Evolutionary conservation across 1,140 invertebrate species (phyloP).

Genomic region (Magallana ariakensis): DNA sequence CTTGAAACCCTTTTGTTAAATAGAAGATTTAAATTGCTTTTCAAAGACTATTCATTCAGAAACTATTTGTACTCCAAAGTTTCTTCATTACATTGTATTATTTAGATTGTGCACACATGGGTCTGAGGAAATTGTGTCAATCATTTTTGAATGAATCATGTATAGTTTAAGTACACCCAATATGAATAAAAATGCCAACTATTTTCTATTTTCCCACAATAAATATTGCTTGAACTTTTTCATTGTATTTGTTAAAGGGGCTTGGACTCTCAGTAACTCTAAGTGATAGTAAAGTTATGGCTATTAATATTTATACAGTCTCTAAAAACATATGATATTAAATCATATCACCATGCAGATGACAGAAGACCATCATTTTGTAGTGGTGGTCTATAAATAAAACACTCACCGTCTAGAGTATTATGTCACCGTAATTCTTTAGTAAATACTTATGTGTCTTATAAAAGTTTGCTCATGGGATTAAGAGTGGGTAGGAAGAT

Average conservation of each 20-base stretch:
- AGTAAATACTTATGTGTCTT: constrained; percentile 27
- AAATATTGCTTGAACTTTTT: not conserved
- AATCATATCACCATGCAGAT: not conserved
- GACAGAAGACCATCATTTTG: not conserved
- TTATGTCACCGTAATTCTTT: constrained; percentile 16
- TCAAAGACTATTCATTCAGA: no score
- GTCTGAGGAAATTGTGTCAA: no score
- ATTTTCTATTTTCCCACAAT: not conserved
- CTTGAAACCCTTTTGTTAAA: no score
- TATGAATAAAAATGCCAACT: constrained; percentile 18
- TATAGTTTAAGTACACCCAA: not conserved
- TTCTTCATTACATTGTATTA: no score
- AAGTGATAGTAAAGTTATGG: not conserved
- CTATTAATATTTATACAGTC: constrained; percentile 10
- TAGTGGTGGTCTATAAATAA: not conserved
- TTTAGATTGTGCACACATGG: no score
- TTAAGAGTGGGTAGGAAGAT: constrained; percentile 5
- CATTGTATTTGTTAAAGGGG: constrained; percentile 9
- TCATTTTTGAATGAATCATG: no score
- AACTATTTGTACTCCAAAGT: no score
- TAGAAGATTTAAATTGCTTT: no score
- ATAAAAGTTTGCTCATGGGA: not conserved
- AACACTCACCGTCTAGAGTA: not conserved
- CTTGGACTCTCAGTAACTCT: not conserved
- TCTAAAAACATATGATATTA: constrained; percentile 9